phyloP scores from a whole-genome alignment of 2,888 invertebrate species.

The Eilema caniola region DNA sequence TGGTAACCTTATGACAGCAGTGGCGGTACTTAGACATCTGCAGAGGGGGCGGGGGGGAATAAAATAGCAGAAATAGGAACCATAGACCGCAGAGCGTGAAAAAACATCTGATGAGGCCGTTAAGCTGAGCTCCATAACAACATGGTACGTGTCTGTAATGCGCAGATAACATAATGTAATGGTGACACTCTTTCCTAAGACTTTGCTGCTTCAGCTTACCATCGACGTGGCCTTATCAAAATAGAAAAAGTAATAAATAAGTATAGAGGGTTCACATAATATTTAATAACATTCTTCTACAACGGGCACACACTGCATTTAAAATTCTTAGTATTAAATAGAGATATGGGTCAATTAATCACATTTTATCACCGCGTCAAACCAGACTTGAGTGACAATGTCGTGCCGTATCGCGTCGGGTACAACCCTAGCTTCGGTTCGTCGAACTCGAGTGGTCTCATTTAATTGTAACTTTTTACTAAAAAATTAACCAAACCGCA shows the following conservation, averaged over 20 bases:
- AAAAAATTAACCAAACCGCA: constrained; percentile 44
- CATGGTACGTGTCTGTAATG: no score
- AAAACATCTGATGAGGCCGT: no score
- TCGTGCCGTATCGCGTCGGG: constrained; percentile 12
- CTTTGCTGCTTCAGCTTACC: no score
- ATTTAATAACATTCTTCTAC: not conserved
- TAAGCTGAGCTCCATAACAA: no score
- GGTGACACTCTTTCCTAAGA: no score
- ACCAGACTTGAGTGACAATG: constrained; percentile 10
- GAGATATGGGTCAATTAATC: constrained; percentile 14
- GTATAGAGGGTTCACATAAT: not conserved
- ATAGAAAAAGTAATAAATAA: no score
- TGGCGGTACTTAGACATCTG: no score
- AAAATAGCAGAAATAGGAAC: no score
- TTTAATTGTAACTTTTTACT: constrained; percentile 55
- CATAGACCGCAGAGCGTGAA: no score
- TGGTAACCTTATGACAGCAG: not conserved
- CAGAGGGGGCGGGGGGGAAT: no score
- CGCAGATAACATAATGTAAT: no score
- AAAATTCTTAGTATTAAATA: constrained; percentile 9
- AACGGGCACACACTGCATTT: constrained; percentile 1
- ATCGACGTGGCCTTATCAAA: no score
- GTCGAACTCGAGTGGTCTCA: constrained; percentile 38
- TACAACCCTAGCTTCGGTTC: constrained; percentile 41
- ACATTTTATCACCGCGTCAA: constrained; percentile 16